Conservation (phyloP, 1,140 invertebrate species). For the Megalopta genalis region DNA sequence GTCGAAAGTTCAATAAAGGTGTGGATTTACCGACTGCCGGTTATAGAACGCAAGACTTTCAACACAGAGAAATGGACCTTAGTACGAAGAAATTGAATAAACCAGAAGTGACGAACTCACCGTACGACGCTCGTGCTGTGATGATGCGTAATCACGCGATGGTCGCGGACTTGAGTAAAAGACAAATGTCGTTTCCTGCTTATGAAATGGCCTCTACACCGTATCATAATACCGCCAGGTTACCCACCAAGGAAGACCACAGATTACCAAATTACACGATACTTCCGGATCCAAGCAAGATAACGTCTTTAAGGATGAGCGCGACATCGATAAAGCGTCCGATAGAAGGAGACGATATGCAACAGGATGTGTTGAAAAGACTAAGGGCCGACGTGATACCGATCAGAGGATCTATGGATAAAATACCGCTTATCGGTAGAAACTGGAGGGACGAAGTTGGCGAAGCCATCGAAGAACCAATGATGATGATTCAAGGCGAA, state of each 20-base stretch:
- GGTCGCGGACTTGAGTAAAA: constrained; percentile 76
- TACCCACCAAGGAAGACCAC: constrained; percentile 71
- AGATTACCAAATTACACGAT: constrained; percentile 75
- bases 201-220: constrained; percentile 69
- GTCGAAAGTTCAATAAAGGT: constrained; percentile 69
- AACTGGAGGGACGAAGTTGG: constrained; percentile 80
- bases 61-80: constrained; percentile 77
- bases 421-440: constrained; percentile 60
- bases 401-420: constrained; percentile 68
- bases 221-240: constrained; percentile 67
- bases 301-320: constrained; percentile 72
- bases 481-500: constrained; percentile 87
- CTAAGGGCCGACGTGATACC: constrained; percentile 72
- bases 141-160: constrained; percentile 76
- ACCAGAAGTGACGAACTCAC: constrained; percentile 62
- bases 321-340: constrained; percentile 68
- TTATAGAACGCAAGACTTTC: constrained; percentile 72
- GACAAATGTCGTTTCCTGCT: constrained; percentile 69
- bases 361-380: constrained; percentile 70
- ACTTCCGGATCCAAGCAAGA: constrained; percentile 76
- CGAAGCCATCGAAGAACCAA: constrained; percentile 87
- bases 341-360: constrained; percentile 69
- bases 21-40: constrained; percentile 58
- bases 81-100: constrained; percentile 73
- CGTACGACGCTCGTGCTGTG: constrained; percentile 70